Base-by-base conservation (phyloP, 2,797 vertebrate genomes). In the Bucorvus abyssinicus region DNA sequence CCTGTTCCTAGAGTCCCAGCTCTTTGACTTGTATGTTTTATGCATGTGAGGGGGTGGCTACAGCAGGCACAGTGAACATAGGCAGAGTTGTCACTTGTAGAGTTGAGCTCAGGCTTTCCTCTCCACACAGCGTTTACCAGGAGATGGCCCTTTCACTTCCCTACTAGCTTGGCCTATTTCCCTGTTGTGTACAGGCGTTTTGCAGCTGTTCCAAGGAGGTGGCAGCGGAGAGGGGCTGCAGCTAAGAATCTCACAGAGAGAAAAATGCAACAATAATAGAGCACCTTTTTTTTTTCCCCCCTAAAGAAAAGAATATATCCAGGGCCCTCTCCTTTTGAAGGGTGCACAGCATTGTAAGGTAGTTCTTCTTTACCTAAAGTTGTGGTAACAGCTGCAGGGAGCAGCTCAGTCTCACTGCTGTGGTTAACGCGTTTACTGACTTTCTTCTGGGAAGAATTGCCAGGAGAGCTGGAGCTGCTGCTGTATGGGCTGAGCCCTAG, bases 81-180 rank as follows among this genome's bases (percentile, higher is more conserved):
- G 6, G 53, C 20, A 42, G 68, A 73, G 40, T 3, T 17, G 52
- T 14, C 32, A 20, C 32, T 34, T 32, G 65, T 7, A 49, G 38
- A 52, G 18, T 0, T 38, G 34, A 52, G 45, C 21, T 65, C 21
- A 11, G 29, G 34, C 44, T 52, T 70, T 59, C 36, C n/a, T 44
- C 57, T 50, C 74, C 2, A 0, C 11, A 4, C n/a, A n/a, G 21
- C 18, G 11, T 0, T 0, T 16, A 74, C 36, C 38, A 29, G 52
- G 29, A 65, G 14, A 59, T 8, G 36, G 32, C 17, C 57, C 61
- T 56, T 52, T 63, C 18, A 20, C 27, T n/a, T 20, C 30, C 10
- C 63, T 44, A 9, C 61, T 18, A 57, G n/a, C 8, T 32, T 7
- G 27, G 38, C 38, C n/a, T 7, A 3, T 55, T 82, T 69, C 71